These are phyloP conservation scores for Odontocerum albicorne DNA, from an alignment of 2,888 invertebrate genomes.

Conservation along the genomic window DNA sequence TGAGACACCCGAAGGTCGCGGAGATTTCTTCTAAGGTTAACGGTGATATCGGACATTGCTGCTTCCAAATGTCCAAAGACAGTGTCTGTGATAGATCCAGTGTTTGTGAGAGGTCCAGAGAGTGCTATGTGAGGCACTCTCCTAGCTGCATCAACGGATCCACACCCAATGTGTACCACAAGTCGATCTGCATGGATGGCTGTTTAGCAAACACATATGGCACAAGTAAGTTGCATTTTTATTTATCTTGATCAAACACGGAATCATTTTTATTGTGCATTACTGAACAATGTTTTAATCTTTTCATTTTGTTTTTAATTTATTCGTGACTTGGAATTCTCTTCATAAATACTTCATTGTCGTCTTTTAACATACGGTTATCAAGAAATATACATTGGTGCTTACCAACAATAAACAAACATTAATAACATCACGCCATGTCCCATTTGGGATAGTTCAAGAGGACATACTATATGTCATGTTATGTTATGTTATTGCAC, in stretches of 20 bases:
- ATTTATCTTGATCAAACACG: background rate
- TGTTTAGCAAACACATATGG: conserved; percentile 16
- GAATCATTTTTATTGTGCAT: too few species aligned
- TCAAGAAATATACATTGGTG: too few species aligned
- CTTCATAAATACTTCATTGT: too few species aligned
- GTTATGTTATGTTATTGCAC: too few species aligned
- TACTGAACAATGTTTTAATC: too few species aligned
- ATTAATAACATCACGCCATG: too few species aligned
- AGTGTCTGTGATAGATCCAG: conserved; percentile 7
- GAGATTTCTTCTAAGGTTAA: background rate
- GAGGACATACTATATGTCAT: too few species aligned
- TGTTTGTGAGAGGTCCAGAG: background rate
- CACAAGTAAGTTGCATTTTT: conserved; percentile 14
- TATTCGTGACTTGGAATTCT: too few species aligned
- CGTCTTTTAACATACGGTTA: too few species aligned
- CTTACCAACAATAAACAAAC: too few species aligned
- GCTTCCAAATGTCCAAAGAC: conserved; percentile 14
- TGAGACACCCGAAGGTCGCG: background rate
- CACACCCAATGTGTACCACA: conserved; percentile 19
- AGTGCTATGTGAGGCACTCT: conserved; percentile 26
- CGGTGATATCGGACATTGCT: conserved; percentile 9
- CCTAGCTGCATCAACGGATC: conserved; percentile 21
- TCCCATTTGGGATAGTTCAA: too few species aligned
- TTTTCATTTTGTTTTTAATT: too few species aligned
- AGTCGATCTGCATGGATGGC: conserved; percentile 14